These are phyloP conservation scores for Philonicus albiceps DNA, from an alignment of 2,888 invertebrate species.

Conservation along the genomic window DNA sequence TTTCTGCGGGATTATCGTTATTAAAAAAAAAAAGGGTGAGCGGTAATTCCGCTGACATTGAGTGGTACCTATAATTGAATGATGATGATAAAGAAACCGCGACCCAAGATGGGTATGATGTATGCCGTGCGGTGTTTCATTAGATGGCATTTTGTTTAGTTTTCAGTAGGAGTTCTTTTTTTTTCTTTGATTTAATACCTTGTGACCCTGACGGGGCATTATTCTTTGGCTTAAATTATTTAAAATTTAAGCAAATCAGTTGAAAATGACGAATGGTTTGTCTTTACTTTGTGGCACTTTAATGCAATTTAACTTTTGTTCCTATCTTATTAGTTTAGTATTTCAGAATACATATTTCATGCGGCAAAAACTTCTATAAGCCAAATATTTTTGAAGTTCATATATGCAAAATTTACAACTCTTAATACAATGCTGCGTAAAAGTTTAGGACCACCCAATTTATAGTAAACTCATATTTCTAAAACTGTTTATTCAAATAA, in stretches of 20 bases:
- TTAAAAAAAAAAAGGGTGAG: conserved; percentile 2
- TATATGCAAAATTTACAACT: too few relatives aligned
- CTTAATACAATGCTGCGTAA: too few relatives aligned
- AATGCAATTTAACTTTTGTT: too few relatives aligned
- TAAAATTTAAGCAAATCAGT: neutral
- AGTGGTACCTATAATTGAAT: neutral
- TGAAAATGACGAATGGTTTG: neutral
- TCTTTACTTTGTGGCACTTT: neutral
- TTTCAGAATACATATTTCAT: too few relatives aligned
- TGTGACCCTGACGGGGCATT: neutral
- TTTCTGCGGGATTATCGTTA: conserved; percentile 12
- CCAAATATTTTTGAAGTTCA: too few relatives aligned
- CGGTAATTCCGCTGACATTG: conserved; percentile 3
- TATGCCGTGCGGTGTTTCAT: neutral
- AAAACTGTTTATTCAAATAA: too few relatives aligned
- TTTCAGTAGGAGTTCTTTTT: neutral
- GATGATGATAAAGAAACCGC: neutral
- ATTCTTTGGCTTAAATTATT: neutral
- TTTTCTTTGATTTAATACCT: neutral
- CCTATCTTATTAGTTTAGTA: too few relatives aligned
- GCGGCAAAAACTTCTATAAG: too few relatives aligned
- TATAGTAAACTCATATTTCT: too few relatives aligned
- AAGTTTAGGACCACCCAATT: too few relatives aligned
- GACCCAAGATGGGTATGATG: neutral
- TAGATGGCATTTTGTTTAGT: neutral